phyloP scores from a whole-genome alignment of 2,888 invertebrate genomes.

The Synanthedon myopaeformis region DNA sequence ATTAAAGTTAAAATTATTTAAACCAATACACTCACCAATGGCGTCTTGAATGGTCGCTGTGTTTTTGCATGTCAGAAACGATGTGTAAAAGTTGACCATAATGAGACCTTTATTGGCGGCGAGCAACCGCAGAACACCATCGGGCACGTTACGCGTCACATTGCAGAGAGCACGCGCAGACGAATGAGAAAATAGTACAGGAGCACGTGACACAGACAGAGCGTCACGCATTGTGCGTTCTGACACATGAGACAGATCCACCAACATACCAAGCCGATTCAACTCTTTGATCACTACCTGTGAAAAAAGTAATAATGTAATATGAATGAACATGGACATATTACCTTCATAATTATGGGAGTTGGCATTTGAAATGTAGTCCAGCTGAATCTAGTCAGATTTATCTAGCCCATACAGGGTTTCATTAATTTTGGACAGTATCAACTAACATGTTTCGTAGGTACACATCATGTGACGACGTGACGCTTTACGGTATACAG shows the following conservation, averaged over 20 bases:
- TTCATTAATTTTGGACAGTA: too few relatives aligned
- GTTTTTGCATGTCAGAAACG: slow-evolving; percentile 80
- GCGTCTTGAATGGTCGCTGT: slow-evolving; percentile 83
- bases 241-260: slow-evolving; percentile 86
- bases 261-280: slow-evolving; percentile 90
- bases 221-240: slow-evolving; percentile 85
- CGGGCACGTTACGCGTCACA: slow-evolving; percentile 84
- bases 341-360: too few relatives aligned
- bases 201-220: slow-evolving; percentile 80
- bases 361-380: too few relatives aligned
- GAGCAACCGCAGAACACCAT: slow-evolving; percentile 78
- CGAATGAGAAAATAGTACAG: slow-evolving; percentile 89
- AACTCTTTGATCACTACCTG: slow-evolving; percentile 86
- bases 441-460: too few relatives aligned
- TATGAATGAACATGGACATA: too few relatives aligned
- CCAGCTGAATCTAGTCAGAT: too few relatives aligned
- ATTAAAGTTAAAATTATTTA: neutral
- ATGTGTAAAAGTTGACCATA: slow-evolving; percentile 89
- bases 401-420: too few relatives aligned
- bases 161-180: slow-evolving; percentile 85
- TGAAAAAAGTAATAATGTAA: neutral
- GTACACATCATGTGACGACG: too few relatives aligned
- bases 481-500: too few relatives aligned
- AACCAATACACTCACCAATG: slow-evolving; percentile 70
- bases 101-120: slow-evolving; percentile 84